Conservation (phyloP, 2,888 invertebrate species). For the Sesia apiformis region DNA sequence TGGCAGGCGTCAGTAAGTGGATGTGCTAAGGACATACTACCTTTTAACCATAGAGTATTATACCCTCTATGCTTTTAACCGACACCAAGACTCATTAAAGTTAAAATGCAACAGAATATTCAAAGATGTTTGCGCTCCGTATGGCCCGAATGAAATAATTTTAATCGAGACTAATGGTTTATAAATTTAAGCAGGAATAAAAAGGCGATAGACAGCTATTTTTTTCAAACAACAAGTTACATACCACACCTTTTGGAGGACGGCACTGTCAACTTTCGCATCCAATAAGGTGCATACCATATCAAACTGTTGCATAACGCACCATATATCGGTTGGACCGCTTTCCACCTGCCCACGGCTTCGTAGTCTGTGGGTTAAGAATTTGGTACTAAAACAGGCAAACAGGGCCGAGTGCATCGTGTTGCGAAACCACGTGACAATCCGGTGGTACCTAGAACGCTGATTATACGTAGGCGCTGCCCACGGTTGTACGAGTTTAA, state of each 20-base stretch:
- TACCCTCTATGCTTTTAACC: too few relatives aligned
- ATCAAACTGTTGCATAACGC: conserved; percentile 52
- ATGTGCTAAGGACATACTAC: conserved; percentile 3
- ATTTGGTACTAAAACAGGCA: conserved; percentile 45
- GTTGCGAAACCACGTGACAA: conserved; percentile 50
- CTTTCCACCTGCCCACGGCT: conserved; percentile 67
- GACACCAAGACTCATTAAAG: too few relatives aligned
- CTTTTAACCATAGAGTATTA: too few relatives aligned
- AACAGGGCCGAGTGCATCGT: conserved; percentile 29
- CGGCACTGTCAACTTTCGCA: conserved; percentile 40
- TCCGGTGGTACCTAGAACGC: conserved; percentile 26
- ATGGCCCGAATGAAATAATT: too few relatives aligned
- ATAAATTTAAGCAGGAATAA: not conserved
- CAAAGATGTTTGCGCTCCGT: too few relatives aligned
- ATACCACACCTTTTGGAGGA: conserved; percentile 26
- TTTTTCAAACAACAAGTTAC: not conserved
- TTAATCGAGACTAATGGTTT: too few relatives aligned
- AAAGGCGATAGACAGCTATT: not conserved
- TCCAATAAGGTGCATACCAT: conserved; percentile 50
- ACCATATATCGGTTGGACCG: conserved; percentile 33
- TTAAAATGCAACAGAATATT: too few relatives aligned
- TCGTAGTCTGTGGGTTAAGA: conserved; percentile 47
- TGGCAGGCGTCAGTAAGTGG: conserved; percentile 27
- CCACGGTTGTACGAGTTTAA: conserved; percentile 19
- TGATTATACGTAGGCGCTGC: conserved; percentile 41